These are phyloP conservation scores for Dusona sp. DNA, from an alignment of 2,888 invertebrate genomes.

Conservation along the genomic window DNA sequence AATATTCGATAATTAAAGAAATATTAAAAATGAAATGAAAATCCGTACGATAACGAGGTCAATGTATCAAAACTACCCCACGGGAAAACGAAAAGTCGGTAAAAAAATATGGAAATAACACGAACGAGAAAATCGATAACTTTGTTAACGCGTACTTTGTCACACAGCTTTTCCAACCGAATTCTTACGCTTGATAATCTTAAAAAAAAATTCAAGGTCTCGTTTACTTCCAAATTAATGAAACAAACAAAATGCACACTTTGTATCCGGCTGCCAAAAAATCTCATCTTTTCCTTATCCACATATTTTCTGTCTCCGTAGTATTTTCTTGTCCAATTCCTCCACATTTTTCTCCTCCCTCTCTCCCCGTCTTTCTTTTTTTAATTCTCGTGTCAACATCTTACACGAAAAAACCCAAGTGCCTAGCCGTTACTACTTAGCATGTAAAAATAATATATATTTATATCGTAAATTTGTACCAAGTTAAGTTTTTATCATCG, in stretches of 20 bases:
- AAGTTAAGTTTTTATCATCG: conserved; percentile 77
- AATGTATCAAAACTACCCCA: conserved; percentile 28
- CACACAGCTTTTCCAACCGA: conserved; percentile 38
- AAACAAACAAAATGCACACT: conserved; percentile 38
- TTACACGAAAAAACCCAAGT: conserved; percentile 70
- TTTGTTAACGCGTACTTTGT: conserved; percentile 33
- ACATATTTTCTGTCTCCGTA: conserved; percentile 14
- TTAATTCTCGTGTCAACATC: conserved; percentile 19
- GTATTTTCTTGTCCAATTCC: conserved; percentile 49
- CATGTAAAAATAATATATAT: conserved; percentile 79
- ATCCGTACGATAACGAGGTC: conserved; percentile 47
- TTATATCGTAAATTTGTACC: conserved; percentile 79
- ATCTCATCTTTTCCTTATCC: conserved; percentile 53
- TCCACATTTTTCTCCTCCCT: conserved; percentile 40
- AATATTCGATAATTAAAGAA: conserved; percentile 25
- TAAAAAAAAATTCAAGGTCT: conserved; percentile 9
- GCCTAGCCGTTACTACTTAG: conserved; percentile 75
- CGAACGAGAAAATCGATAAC: conserved; percentile 30
- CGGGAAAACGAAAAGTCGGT: conserved; percentile 39
- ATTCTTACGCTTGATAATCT: conserved; percentile 28
- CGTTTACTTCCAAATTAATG: conserved; percentile 15
- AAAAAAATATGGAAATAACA: conserved; percentile 11
- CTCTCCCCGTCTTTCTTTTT: conserved; percentile 23
- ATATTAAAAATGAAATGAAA: conserved; percentile 30
- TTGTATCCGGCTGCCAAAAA: conserved; percentile 53